Evolutionary conservation across 2,797 vertebrate species (phyloP).

Genomic region (Craterocephalus amniculus): DNA sequence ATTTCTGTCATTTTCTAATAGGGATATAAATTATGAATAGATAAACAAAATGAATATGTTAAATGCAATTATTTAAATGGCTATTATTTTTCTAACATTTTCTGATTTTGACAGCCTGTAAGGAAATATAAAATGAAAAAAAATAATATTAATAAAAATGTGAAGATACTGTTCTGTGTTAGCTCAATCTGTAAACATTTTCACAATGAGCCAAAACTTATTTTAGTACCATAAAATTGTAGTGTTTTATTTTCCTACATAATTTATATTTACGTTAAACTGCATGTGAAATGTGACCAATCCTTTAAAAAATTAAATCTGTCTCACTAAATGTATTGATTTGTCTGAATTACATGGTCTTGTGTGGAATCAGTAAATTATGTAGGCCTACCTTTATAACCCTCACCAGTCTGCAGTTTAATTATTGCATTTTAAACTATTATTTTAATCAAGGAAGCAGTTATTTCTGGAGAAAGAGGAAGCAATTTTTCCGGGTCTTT

Average conservation of each 20-base stretch:
- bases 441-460: constrained; percentile 4
- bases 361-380: neutral
- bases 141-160: neutral
- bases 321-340: neutral
- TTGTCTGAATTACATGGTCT: neutral
- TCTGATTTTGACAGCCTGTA: neutral
- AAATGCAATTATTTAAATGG: neutral
- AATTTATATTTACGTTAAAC: neutral
- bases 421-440: neutral
- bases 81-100: neutral
- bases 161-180: neutral
- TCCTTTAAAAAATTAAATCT: constrained; percentile 37
- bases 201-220: neutral
- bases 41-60: neutral
- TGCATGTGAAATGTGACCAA: constrained; percentile 1
- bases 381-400: neutral
- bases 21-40: neutral
- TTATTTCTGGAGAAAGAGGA: neutral
- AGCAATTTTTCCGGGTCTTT: neutral
- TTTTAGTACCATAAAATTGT: neutral
- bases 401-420: too few relatives aligned
- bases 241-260: neutral
- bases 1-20: neutral
- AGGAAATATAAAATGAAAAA: neutral
- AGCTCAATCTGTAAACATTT: neutral